A percentile compares a stretch with the other conserved stretches of the same genome.
Conservation (phyloP, 2,797 vertebrate species). For the Clarias fuscus region DNA sequence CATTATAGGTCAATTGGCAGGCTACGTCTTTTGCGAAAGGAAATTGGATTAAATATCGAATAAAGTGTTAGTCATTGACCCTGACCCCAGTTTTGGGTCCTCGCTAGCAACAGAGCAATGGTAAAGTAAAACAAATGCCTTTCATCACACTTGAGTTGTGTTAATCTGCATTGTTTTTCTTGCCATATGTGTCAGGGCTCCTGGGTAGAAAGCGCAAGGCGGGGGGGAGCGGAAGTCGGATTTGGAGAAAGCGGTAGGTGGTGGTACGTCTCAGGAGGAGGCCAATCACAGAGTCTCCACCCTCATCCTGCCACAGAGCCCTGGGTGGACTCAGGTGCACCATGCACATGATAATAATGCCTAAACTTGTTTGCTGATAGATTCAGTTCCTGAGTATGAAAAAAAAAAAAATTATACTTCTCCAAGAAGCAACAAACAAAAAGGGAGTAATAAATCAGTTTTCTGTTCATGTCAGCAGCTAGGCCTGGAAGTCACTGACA, state of each 20-base stretch:
- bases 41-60: slow-evolving; percentile 28
- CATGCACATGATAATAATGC: slow-evolving; percentile 71
- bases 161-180: slow-evolving; percentile 68
- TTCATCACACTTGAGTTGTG: slow-evolving; percentile 79
- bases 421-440: background rate
- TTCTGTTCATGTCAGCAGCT: background rate
- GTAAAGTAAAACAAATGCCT: slow-evolving; percentile 83
- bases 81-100: slow-evolving; percentile 29
- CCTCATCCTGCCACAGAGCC: slow-evolving; percentile 71
- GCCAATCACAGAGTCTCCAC: slow-evolving; percentile 74
- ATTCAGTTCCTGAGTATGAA: slow-evolving; percentile 25
- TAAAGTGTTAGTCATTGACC: slow-evolving; percentile 19
- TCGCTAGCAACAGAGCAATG: slow-evolving; percentile 68
- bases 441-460: background rate
- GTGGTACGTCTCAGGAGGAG: slow-evolving; percentile 73
- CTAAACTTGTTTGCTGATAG: slow-evolving; percentile 74
- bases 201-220: slow-evolving; percentile 20
- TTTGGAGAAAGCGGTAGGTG: slow-evolving; percentile 71
- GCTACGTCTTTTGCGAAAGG: background rate
- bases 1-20: background rate
- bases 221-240: slow-evolving; percentile 52
- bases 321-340: slow-evolving; percentile 77
- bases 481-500: background rate
- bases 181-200: slow-evolving; percentile 36
- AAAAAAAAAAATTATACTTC: slow-evolving; percentile 19